A percentile compares a stretch with the other conserved stretches of the same genome.
phyloP scores from a whole-genome alignment of 2,888 invertebrate species.

The Tenthredo mesomela region DNA sequence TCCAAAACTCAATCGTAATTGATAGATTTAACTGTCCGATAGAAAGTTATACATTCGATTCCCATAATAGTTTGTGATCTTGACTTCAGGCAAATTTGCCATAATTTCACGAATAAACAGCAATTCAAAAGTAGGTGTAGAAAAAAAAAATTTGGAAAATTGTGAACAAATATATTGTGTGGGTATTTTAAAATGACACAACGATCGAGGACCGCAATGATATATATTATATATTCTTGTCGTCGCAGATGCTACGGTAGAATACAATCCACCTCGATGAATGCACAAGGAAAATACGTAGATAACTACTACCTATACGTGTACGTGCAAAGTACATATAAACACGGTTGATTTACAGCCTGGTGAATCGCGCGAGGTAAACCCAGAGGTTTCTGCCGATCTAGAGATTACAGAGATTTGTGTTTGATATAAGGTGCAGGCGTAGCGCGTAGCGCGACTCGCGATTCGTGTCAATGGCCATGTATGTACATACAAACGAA shows the following conservation, averaged over 20 bases:
- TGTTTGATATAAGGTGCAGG: slow-evolving; percentile 67
- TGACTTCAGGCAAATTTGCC: too few species aligned
- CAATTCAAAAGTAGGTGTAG: neutral
- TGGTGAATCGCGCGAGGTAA: slow-evolving; percentile 73
- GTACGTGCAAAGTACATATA: neutral
- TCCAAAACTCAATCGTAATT: neutral
- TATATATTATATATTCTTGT: slow-evolving; percentile 13
- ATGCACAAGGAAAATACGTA: neutral
- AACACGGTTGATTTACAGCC: slow-evolving; percentile 67
- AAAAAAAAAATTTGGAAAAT: neutral
- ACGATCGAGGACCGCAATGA: neutral
- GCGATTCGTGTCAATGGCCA: neutral
- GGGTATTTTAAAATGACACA: slow-evolving; percentile 20
- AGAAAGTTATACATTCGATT: neutral
- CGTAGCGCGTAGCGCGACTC: slow-evolving; percentile 36
- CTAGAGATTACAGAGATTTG: slow-evolving; percentile 73
- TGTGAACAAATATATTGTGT: neutral
- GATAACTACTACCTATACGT: too few species aligned
- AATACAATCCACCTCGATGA: slow-evolving; percentile 23
- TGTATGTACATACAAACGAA: neutral
- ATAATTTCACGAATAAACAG: too few species aligned
- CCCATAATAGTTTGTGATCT: too few species aligned
- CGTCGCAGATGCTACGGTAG: neutral
- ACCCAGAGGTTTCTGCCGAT: slow-evolving; percentile 70
- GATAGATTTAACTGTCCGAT: neutral